Conservation (phyloP, 2,888 invertebrate genomes). For the Camponotus fellah region DNA sequence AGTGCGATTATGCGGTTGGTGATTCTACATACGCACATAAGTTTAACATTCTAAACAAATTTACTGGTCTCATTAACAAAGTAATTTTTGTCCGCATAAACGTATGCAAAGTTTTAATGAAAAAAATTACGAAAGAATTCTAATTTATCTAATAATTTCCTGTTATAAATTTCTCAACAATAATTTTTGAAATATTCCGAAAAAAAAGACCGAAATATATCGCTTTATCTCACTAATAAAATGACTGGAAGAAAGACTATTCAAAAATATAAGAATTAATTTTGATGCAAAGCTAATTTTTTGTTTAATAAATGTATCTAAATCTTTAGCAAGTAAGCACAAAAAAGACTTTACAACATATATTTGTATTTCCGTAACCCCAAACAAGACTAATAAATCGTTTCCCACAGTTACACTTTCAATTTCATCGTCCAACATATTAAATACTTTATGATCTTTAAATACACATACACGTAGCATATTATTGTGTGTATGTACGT, state of each 20-base stretch:
- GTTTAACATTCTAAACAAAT: conserved; percentile 2
- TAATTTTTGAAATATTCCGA: conserved; percentile 1
- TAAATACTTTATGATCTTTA: conserved; percentile 42
- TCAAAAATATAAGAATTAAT: neutral
- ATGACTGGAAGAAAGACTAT: neutral
- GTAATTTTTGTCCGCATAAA: neutral
- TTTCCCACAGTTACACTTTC: conserved; percentile 40
- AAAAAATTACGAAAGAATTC: neutral
- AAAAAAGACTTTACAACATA: conserved; percentile 19
- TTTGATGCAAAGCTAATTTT: neutral
- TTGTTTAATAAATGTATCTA: neutral
- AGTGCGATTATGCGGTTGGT: conserved; percentile 66
- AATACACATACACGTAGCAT: conserved; percentile 11
- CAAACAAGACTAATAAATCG: conserved; percentile 17
- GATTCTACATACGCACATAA: conserved; percentile 14
- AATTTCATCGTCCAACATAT: conserved; percentile 18
- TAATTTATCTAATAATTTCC: neutral
- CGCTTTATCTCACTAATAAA: neutral
- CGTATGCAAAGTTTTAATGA: neutral
- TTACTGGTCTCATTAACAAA: conserved; percentile 12
- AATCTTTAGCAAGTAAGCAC: neutral
- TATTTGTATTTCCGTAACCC: neutral
- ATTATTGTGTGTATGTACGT: neutral
- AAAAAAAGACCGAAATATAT: neutral
- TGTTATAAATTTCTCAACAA: neutral